phyloP scores from a whole-genome alignment of 1,140 invertebrate genomes.

The Cotesia typhae region DNA sequence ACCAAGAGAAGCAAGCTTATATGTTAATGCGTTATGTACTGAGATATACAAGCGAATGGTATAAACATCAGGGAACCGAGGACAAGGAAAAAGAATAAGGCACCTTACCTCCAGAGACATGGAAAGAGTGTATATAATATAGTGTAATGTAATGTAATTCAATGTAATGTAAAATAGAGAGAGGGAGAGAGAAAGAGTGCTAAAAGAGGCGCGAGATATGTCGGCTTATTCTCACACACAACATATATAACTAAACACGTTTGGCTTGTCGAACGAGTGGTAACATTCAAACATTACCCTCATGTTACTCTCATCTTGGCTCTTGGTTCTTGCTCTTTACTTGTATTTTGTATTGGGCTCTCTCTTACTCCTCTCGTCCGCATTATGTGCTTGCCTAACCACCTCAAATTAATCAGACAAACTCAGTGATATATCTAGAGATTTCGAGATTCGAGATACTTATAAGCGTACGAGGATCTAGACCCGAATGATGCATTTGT shows the following conservation, averaged over 20 bases:
- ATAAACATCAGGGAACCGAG: slow-evolving; percentile 36
- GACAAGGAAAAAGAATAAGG: slow-evolving; percentile 41
- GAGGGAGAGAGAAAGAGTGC: too few species aligned
- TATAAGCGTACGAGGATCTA: neutral
- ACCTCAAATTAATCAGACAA: slow-evolving; percentile 39
- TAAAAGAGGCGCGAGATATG: too few species aligned
- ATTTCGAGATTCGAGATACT: slow-evolving; percentile 24
- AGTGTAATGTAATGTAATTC: too few species aligned
- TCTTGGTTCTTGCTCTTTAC: too few species aligned
- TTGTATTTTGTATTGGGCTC: neutral
- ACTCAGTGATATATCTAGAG: slow-evolving; percentile 10
- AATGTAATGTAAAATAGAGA: too few species aligned
- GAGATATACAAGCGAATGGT: slow-evolving; percentile 20
- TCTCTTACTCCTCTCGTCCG: slow-evolving; percentile 26
- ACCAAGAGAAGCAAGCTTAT: slow-evolving; percentile 9
- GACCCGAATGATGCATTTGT: too few species aligned
- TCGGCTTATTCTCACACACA: too few species aligned
- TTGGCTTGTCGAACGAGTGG: slow-evolving; percentile 52
- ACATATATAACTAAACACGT: slow-evolving; percentile 31
- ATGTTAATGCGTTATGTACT: slow-evolving; percentile 32
- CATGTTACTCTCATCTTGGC: slow-evolving; percentile 38
- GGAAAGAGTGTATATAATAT: too few species aligned
- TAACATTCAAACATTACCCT: slow-evolving; percentile 40
- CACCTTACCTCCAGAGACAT: slow-evolving; percentile 14
- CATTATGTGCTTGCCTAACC: neutral